phyloP scores from a whole-genome alignment of 2,888 invertebrate genomes.

The Perizoma affinitatum region DNA sequence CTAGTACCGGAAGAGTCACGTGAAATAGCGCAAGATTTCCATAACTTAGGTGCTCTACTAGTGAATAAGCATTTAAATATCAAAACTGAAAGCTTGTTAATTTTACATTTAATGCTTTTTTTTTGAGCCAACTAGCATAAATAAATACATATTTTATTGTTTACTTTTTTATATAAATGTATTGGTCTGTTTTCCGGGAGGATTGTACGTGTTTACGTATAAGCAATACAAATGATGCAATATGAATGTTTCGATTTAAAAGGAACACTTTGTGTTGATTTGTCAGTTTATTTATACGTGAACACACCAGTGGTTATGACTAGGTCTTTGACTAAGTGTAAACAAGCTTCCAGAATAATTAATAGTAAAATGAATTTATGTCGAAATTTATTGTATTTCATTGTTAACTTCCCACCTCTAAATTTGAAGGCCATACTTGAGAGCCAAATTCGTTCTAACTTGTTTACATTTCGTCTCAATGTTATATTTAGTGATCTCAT shows the following conservation, averaged over 20 bases:
- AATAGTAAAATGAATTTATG: slow-evolving; percentile 34
- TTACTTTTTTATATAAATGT: slow-evolving; percentile 42
- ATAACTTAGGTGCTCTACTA: slow-evolving; percentile 58
- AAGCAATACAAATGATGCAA: slow-evolving; percentile 37
- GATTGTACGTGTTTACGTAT: slow-evolving; percentile 50
- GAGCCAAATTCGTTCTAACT: slow-evolving; percentile 51
- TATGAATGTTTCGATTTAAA: slow-evolving; percentile 31
- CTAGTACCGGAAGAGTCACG: slow-evolving; percentile 22
- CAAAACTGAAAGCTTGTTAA: slow-evolving; percentile 59
- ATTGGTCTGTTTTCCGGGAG: slow-evolving; percentile 63
- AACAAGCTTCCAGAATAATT: slow-evolving; percentile 57
- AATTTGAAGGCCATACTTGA: slow-evolving; percentile 57
- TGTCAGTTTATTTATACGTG: slow-evolving; percentile 53
- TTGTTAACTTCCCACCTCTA: slow-evolving; percentile 51
- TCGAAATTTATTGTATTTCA: slow-evolving; percentile 34
- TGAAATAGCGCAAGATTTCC: slow-evolving; percentile 37
- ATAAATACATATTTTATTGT: slow-evolving; percentile 41
- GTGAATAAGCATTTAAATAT: slow-evolving; percentile 62
- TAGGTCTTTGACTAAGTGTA: slow-evolving; percentile 65
- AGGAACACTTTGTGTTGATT: slow-evolving; percentile 39
- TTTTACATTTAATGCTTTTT: slow-evolving; percentile 54
- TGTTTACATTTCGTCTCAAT: slow-evolving; percentile 77
- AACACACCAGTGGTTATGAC: slow-evolving; percentile 45
- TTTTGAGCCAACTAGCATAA: slow-evolving; percentile 48
- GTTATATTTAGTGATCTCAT: slow-evolving; percentile 76